These are phyloP conservation scores for Phalloptychus januarius DNA, from an alignment of 2,797 vertebrate species.

Conservation along the genomic window DNA sequence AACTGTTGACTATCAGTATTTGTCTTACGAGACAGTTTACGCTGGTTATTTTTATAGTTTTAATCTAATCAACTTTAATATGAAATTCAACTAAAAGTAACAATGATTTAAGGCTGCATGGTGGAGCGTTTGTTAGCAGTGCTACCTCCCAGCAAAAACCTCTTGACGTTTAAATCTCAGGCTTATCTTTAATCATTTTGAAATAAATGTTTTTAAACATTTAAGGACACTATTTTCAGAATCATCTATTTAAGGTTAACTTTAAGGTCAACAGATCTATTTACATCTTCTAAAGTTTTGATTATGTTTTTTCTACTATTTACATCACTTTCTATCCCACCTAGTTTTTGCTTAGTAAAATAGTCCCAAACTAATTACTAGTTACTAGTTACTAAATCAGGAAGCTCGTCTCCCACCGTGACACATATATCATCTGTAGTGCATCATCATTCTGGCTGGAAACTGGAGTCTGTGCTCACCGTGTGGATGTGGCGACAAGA, in stretches of 20 bases:
- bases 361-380: not conserved
- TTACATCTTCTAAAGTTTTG: not conserved
- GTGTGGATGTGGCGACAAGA: conserved; percentile 62
- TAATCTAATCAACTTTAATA: not conserved
- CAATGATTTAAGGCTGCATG: not conserved
- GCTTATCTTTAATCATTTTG: not conserved
- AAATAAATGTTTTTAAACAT: not conserved
- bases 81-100: not conserved
- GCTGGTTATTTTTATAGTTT: not conserved
- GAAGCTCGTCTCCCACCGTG: not conserved
- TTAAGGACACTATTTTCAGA: not conserved
- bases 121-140: not conserved
- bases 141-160: not conserved
- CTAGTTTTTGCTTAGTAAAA: not conserved
- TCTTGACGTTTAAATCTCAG: not conserved
- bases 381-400: not conserved
- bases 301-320: not conserved
- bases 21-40: not conserved
- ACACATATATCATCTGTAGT: not conserved
- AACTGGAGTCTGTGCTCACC: conserved; percentile 42
- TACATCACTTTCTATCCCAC: not conserved
- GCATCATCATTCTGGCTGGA: not conserved
- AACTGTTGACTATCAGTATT: not conserved
- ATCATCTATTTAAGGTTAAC: not conserved
- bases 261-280: not conserved